These are phyloP conservation scores for Ectobius pallidus DNA, from an alignment of 2,888 invertebrate genomes.

Conservation along the genomic window DNA sequence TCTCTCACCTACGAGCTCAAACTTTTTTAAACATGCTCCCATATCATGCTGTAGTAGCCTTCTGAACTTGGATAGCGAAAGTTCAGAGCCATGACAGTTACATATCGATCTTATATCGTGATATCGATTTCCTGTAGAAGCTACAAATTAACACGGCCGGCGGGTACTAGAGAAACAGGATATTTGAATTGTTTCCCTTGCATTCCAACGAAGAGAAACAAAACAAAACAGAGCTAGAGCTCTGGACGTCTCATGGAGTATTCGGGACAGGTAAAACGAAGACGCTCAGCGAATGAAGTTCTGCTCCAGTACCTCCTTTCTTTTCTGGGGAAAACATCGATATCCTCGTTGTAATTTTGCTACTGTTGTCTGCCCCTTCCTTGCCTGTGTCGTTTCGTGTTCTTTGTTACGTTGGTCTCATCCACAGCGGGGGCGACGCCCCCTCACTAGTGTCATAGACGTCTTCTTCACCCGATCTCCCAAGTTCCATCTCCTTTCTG, in stretches of 20 bases:
- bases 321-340: slow-evolving; percentile 17
- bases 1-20: too few relatives aligned
- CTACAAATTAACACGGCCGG: too few relatives aligned
- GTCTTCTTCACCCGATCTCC: neutral
- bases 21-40: too few relatives aligned
- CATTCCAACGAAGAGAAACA: slow-evolving; percentile 16
- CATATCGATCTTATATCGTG: too few relatives aligned
- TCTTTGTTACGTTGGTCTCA: slow-evolving; percentile 9
- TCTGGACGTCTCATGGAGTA: neutral
- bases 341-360: slow-evolving; percentile 7
- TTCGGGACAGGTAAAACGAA: slow-evolving; percentile 5
- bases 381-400: slow-evolving; percentile 8
- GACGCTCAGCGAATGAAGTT: slow-evolving; percentile 6
- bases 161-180: too few relatives aligned
- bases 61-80: too few relatives aligned
- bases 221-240: slow-evolving; percentile 1
- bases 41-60: too few relatives aligned
- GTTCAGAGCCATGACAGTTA: too few relatives aligned
- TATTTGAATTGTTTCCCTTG: slow-evolving; percentile 11
- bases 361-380: neutral
- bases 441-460: neutral
- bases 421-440: neutral
- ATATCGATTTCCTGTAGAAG: too few relatives aligned
- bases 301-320: slow-evolving; percentile 15
- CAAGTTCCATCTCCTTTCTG: too few relatives aligned